Percentiles rank a stretch among this genome's conserved stretches.
Evolutionary conservation across 2,888 invertebrate genomes (phyloP).

Genomic region (Campoplex capitator): DNA sequence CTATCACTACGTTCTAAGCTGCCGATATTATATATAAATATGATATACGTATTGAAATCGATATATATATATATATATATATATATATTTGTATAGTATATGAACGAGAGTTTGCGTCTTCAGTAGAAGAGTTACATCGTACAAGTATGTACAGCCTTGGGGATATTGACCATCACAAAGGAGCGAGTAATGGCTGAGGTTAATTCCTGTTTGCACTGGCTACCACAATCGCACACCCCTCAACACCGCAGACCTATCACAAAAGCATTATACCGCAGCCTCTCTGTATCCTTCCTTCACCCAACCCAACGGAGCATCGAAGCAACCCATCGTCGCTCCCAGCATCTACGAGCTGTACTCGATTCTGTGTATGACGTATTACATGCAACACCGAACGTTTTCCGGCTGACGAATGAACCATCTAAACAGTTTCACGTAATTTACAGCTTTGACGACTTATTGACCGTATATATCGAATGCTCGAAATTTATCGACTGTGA

Average conservation of each 20-base stretch:
- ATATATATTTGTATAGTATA: too few relatives aligned
- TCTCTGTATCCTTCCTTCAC: constrained; percentile 50
- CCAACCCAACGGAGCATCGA: constrained; percentile 17
- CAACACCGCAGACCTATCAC: constrained; percentile 65
- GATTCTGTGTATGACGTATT: constrained; percentile 22
- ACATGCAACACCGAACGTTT: constrained; percentile 16
- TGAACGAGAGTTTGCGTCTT: neutral
- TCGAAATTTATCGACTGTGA: neutral
- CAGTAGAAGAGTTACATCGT: constrained; percentile 48
- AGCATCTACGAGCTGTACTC: constrained; percentile 5
- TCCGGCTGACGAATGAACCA: constrained; percentile 37
- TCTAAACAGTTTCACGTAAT: constrained; percentile 25
- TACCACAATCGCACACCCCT: constrained; percentile 71
- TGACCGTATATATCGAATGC: neutral
- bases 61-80: neutral
- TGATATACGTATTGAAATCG: neutral
- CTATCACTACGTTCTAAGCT: neutral
- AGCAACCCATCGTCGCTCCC: constrained; percentile 29
- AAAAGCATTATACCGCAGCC: constrained; percentile 19
- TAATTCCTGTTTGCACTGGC: constrained; percentile 76
- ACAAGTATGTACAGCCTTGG: constrained; percentile 65
- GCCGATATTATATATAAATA: neutral
- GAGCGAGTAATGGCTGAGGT: constrained; percentile 77
- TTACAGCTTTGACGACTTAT: constrained; percentile 8
- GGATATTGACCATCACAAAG: constrained; percentile 77